Evolutionary conservation across 35 echinoderm and acorn worm genomes (phyloP), one percentile per base, ranked within the genome.

Genomic region (Amphiura filiformis): DNA sequence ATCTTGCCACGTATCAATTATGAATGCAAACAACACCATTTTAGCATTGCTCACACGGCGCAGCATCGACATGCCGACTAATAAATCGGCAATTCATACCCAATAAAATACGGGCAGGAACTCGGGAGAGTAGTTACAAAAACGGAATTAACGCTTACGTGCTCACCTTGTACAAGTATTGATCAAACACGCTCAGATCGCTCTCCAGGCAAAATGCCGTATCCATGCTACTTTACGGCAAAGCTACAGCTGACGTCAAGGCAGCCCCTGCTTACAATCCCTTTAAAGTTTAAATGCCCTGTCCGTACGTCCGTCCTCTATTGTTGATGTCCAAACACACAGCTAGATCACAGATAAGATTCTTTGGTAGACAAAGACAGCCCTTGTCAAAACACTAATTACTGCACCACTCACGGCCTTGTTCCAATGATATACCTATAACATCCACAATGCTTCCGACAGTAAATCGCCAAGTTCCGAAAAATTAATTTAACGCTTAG

Each of bases 131-230:
- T 17, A 47, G 41, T 9, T 47, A 47, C 41, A 47, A 47, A 47
- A 47, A 47, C 41, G 41, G 41, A 47, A 47, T 47, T 47, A 47
- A 47, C 41, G 41, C 41, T 47, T 47, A 70, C 61, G 28, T 26
- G 61, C 83, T 70, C 44, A 85, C 83, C 83, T 85, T 85, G 83
- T 85, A 85, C 83, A 85, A 61, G 83, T 85, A 85, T 61, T 85
- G 83, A 85, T 85, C 83, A 65, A 85, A 85, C 35, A 61, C 56
- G 56, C 83, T 61, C 22, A 85, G 65, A 36, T 85, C 83, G 37
- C 31, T 85, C 83, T 85, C 83, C 83, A 85, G 32, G 56, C 83
- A 70, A 37, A 85, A 85, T 13, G 64, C 83, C 18, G 49, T 56
- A 37, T 85, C 83, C 83, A 85, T 85, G 56, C 83, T 85, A 37